phyloP scores from a whole-genome alignment of 2,888 invertebrate species.

The Dryomyza anilis region DNA sequence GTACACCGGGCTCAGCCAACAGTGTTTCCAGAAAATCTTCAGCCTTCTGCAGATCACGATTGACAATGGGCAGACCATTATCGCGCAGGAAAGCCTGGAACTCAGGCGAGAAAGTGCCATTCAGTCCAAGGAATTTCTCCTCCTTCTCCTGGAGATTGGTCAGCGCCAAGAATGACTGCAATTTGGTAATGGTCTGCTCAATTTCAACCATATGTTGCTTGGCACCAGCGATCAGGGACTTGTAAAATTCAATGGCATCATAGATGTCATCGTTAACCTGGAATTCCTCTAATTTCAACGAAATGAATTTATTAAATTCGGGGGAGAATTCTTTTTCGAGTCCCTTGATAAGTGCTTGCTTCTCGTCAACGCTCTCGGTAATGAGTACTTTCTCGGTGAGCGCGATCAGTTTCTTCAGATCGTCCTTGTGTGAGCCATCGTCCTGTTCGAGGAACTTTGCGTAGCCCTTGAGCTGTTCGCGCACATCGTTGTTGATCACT shows the following conservation, averaged over 20 bases:
- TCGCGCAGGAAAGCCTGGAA: slow-evolving; percentile 42
- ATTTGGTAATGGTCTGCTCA: slow-evolving; percentile 37
- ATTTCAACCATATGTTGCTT: slow-evolving; percentile 39
- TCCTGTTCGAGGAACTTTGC: slow-evolving; percentile 39
- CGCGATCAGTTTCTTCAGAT: slow-evolving; percentile 43
- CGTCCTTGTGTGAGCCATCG: slow-evolving; percentile 41
- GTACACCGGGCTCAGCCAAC: slow-evolving; percentile 35
- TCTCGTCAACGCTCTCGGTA: slow-evolving; percentile 40
- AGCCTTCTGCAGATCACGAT: slow-evolving; percentile 40
- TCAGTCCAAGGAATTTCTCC: slow-evolving; percentile 38
- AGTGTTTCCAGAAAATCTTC: slow-evolving; percentile 44
- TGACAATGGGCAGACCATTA: slow-evolving; percentile 40
- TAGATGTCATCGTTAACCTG: slow-evolving; percentile 42
- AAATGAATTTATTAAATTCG: slow-evolving; percentile 44
- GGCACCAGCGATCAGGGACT: slow-evolving; percentile 30
- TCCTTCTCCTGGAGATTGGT: slow-evolving; percentile 41
- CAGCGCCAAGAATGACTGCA: slow-evolving; percentile 39
- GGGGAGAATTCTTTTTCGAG: slow-evolving; percentile 39
- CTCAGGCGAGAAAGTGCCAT: slow-evolving; percentile 40
- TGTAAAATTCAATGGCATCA: slow-evolving; percentile 44
- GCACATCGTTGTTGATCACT: slow-evolving; percentile 42
- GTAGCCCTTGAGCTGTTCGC: slow-evolving; percentile 43
- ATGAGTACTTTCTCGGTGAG: slow-evolving; percentile 45
- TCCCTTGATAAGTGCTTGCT: slow-evolving; percentile 39
- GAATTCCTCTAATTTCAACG: slow-evolving; percentile 38